Conservation (phyloP, 2,797 vertebrate genomes). For the Rhinoraja longicauda region DNA sequence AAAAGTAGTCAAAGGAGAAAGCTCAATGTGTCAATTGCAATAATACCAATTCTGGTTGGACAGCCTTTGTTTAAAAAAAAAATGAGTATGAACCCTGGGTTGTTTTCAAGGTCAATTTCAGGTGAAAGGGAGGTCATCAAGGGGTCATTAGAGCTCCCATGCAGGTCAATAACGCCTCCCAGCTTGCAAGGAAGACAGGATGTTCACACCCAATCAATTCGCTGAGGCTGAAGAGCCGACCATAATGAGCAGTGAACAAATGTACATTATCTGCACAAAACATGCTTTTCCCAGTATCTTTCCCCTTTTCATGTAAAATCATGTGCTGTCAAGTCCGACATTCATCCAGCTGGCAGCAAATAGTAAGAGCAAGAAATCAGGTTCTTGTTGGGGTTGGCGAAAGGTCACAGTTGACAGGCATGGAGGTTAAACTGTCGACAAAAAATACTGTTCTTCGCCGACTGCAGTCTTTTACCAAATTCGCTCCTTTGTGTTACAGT, state of each 20-base stretch:
- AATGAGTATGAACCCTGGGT: constrained; percentile 64
- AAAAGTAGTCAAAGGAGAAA: constrained; percentile 53
- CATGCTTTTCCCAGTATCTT: constrained; percentile 89
- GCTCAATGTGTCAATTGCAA: constrained; percentile 76
- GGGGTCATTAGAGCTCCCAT: constrained; percentile 79
- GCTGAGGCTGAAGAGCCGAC: constrained; percentile 62
- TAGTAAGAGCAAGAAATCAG: constrained; percentile 84
- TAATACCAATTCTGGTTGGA: constrained; percentile 69
- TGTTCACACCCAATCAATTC: constrained; percentile 73
- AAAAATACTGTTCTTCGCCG: constrained; percentile 99
- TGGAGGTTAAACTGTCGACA: constrained; percentile 97
- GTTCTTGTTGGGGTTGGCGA: constrained; percentile 94
- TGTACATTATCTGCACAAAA: constrained; percentile 95
- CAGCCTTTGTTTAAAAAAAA: constrained; percentile 60
- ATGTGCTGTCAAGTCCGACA: constrained; percentile 91
- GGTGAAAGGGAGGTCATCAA: constrained; percentile 86
- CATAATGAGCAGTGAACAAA: constrained; percentile 83
- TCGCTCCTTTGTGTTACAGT: constrained; percentile 91
- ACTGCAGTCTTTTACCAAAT: constrained; percentile 88
- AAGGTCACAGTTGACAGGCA: constrained; percentile 98
- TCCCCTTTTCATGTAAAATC: constrained; percentile 98
- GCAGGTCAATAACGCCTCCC: constrained; percentile 89
- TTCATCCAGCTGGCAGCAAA: constrained; percentile 72
- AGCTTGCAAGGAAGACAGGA: constrained; percentile 72
- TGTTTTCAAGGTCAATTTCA: constrained; percentile 95